These are phyloP conservation scores for Ophiothrix spiculata DNA, from an alignment of 35 echinoderm and acorn worm species.

Conservation along the genomic window DNA sequence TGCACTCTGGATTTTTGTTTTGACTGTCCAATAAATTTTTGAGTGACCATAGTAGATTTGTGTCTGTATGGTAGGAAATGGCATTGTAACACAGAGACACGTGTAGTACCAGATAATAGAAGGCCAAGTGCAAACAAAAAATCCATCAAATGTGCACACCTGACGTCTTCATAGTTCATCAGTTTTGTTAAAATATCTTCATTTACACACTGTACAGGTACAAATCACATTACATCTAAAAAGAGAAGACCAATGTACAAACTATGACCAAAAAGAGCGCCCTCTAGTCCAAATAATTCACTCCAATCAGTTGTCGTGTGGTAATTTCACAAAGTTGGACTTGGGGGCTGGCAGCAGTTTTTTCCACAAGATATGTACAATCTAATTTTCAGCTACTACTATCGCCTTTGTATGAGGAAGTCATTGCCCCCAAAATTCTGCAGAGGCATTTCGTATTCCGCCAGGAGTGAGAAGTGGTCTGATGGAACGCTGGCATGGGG, in stretches of 20 bases:
- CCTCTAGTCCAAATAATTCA: background rate
- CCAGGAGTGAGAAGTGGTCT: constrained; percentile 90
- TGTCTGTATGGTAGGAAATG: background rate
- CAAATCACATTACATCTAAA: constrained; percentile 61
- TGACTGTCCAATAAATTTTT: too few species aligned
- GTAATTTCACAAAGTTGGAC: constrained; percentile 16
- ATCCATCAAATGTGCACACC: background rate
- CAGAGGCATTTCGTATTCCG: constrained; percentile 95
- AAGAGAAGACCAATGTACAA: constrained; percentile 13
- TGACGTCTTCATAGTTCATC: background rate
- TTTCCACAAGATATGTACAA: constrained; percentile 12
- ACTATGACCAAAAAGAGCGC: constrained; percentile 11
- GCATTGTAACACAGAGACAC: too few species aligned
- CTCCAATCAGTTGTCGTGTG: too few species aligned
- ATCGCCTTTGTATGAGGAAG: background rate
- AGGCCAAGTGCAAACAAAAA: background rate
- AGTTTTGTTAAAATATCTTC: constrained; percentile 45
- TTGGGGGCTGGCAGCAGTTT: constrained; percentile 19
- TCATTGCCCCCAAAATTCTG: constrained; percentile 2
- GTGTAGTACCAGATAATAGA: too few species aligned
- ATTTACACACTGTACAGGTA: constrained; percentile 76
- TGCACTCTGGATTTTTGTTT: too few species aligned
- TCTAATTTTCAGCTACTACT: background rate
- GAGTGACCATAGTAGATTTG: too few species aligned
- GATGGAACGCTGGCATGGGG: constrained; percentile 79